Evolutionary conservation across 2,113 vertebrate species (phyloP), one percentile per base, ranked within the genome.

Genomic region (Dipodomys spectabilis): DNA sequence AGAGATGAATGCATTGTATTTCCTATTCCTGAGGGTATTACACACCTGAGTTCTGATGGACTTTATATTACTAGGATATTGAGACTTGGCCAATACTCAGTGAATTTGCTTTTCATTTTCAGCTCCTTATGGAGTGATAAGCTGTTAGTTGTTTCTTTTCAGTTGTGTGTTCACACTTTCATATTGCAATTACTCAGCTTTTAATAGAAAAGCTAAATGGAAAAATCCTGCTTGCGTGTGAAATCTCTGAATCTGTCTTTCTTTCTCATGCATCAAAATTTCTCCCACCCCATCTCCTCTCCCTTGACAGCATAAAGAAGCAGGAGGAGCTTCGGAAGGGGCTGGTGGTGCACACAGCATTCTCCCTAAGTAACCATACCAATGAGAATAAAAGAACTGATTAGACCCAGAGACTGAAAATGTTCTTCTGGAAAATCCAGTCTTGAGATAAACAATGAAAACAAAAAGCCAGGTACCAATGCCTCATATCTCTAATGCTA

Each of bases 61-160:
- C 94, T 96, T 95, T 95, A 78, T 95, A 91, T 97, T 90, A 93
- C 75, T 32, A 57, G 67, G 69, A 90, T 95, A 95, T 93, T 96
- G 92, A 96, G 93, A 95, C 90, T 96, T 93, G 92, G 13, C 89
- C 71, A 79, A 69, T 0, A 1, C 65, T 92, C 90, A 78, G 94
- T 96, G 96, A 97, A 97, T 95, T 96, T 96, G 92, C 97, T 97
- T 96, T 96, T 97, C 95, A 95, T 97, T 96, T 97, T 87, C 84
- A 92, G 64, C 81, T 93, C 82, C 93, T 95, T 72, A 88, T 45
- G 82, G 88, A 94, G 94, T 94, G 91, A 93, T 93, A 92, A 83
- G 88, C 85, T 67, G 82, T 82, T 75, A 88, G 95, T 95, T 93
- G 95, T 96, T 96, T 82, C 95, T 94, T 97, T 96, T 96, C 97